Conservation (phyloP, 2,888 invertebrate species). For the Diloba caeruleocephala region DNA sequence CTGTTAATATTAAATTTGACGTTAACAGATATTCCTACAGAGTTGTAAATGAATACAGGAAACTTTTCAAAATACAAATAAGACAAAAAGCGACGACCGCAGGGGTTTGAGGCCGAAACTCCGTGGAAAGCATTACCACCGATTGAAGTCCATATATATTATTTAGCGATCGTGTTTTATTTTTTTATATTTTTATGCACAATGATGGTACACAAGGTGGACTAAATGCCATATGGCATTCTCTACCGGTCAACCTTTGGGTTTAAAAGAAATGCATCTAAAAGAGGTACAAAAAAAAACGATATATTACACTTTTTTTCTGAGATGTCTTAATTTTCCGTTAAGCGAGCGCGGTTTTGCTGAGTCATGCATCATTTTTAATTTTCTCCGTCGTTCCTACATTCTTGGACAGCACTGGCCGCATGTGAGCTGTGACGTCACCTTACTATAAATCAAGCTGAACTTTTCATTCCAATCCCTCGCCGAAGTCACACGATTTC, state of each 20-base stretch:
- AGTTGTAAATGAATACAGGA: constrained; percentile 39
- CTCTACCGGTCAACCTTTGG: too few species aligned
- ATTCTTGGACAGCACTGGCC: constrained; percentile 12
- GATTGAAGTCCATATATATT: too few species aligned
- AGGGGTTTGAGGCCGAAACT: too few species aligned
- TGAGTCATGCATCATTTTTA: constrained; percentile 55
- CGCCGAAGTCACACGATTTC: constrained; percentile 5
- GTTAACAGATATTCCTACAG: constrained; percentile 13
- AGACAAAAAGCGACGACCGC: constrained; percentile 42
- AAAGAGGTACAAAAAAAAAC: too few species aligned
- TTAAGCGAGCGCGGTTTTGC: constrained; percentile 28
- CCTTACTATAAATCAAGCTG: constrained; percentile 42
- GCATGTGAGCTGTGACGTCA: constrained; percentile 40
- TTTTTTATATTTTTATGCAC: constrained; percentile 35
- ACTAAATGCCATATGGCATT: too few species aligned
- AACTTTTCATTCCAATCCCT: constrained; percentile 47
- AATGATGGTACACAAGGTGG: too few species aligned
- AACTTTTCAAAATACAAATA: constrained; percentile 45
- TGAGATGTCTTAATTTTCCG: constrained; percentile 46
- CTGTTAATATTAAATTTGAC: constrained; percentile 7
- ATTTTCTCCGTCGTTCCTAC: constrained; percentile 46
- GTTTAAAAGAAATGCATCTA: too few species aligned
- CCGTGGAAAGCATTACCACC: too few species aligned
- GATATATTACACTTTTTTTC: too few species aligned
- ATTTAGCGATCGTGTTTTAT: constrained; percentile 26